Percentiles rank a stretch among this genome's conserved stretches.
Conservation (phyloP, 1,140 invertebrate genomes). For the Drosophila serrata region DNA sequence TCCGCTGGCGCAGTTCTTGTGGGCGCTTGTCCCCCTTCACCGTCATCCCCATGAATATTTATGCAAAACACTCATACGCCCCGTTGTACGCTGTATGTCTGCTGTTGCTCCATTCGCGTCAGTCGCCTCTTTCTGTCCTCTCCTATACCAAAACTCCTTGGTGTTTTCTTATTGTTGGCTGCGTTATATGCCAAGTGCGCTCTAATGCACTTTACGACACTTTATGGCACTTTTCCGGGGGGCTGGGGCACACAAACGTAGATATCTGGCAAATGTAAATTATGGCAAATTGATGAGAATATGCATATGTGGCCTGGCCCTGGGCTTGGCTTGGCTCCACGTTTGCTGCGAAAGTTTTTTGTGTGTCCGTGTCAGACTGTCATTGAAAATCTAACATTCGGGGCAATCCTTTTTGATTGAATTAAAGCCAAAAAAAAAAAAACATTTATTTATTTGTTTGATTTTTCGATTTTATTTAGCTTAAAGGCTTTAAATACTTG, state of each 20-base stretch:
- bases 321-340: background rate
- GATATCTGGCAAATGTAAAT: conserved; percentile 54
- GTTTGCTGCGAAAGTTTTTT: conserved; percentile 21
- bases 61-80: conserved; percentile 54
- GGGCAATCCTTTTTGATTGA: conserved; percentile 1
- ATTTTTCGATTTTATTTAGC: background rate
- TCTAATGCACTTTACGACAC: conserved; percentile 83
- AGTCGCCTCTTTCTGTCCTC: background rate
- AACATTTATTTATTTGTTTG: too few relatives aligned
- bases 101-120: conserved; percentile 50
- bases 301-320: conserved; percentile 36
- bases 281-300: conserved; percentile 70
- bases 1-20: conserved; percentile 51
- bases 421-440: too few relatives aligned
- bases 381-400: conserved; percentile 14
- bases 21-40: conserved; percentile 25
- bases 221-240: conserved; percentile 66
- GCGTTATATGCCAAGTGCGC: conserved; percentile 75
- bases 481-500: background rate
- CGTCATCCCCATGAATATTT: conserved; percentile 65
- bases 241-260: background rate
- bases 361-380: background rate
- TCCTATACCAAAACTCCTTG: too few relatives aligned
- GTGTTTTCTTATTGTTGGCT: conserved; percentile 43
- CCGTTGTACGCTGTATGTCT: conserved; percentile 23